A percentile compares a stretch with the other conserved stretches of the same genome.
Evolutionary conservation across 23 tunicate genomes (phyloP).

Genomic region (Ascidia mentula): DNA sequence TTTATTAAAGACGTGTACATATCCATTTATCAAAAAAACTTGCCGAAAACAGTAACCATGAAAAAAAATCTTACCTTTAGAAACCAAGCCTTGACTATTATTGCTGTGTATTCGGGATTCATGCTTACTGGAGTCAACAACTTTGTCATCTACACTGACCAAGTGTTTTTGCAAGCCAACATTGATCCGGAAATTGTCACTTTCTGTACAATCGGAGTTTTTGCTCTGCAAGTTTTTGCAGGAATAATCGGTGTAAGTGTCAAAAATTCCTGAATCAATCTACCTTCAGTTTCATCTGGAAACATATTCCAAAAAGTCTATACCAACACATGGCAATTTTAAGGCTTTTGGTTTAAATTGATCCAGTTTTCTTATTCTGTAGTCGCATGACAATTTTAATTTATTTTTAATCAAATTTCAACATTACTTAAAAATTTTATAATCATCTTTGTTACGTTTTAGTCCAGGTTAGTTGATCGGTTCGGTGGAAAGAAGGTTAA

Average conservation of each 20-base stretch:
- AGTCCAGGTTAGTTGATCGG: constrained; percentile 1
- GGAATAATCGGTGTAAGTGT: constrained; percentile 68
- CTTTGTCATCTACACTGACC: constrained; percentile 42
- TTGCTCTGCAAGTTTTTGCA: constrained; percentile 36
- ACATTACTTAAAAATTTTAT: not conserved
- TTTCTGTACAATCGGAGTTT: constrained; percentile 54
- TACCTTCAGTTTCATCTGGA: no score
- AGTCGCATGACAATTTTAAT: not conserved
- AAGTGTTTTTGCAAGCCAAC: constrained; percentile 53
- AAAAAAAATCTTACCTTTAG: constrained; percentile 14
- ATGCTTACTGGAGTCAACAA: constrained; percentile 51
- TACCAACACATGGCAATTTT: no score
- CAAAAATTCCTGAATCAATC: not conserved
- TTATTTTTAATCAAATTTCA: not conserved
- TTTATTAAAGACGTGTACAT: no score
- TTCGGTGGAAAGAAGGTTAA: not conserved
- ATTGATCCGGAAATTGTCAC: constrained; percentile 36
- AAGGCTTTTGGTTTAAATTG: no score
- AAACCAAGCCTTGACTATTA: constrained; percentile 47
- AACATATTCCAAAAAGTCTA: no score
- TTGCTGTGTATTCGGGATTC: constrained; percentile 33
- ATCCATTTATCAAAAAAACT: no score
- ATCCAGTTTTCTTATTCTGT: no score
- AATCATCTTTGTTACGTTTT: not conserved
- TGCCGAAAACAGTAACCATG: no score